Base-by-base conservation (phyloP, 2,888 invertebrate genomes). In the Timandra comae region DNA sequence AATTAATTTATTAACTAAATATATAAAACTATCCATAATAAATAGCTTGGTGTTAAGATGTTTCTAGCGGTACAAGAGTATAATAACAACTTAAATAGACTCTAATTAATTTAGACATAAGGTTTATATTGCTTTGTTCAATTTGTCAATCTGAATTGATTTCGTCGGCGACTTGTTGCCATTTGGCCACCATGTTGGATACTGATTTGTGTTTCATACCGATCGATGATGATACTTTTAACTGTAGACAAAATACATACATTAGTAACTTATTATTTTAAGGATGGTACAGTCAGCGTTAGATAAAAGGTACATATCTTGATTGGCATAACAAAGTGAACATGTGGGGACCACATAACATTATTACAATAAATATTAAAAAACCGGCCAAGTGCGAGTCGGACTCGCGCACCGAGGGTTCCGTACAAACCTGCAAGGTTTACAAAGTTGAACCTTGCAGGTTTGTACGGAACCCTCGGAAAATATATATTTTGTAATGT, bases 181-280 rank as follows among this genome's bases (percentile, higher is more conserved):
- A 91, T 50, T 91, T 91, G 7, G 89, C 89, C 1, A 91, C 91
- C 45, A 91, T 65, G 7, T 65, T 88, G 1, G 90, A 88, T 1
- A 91, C 89, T 0, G 89, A 86, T 56, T 89, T 90, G 61, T 90
- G 89, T 59, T 90, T 91, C 62, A 90, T 56, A 0, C 84, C 80
- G 35, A 84, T 66, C 1, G 79, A 75, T 0, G 78, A 48, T 0
- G 82, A 81, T 43, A 85, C 72, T 46, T 81, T 84, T 4, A 84
- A 75, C 84, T 82, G 72, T 0, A 63, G 68, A 33, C 33, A 36
- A 34, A 20, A 24, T 34, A 27, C 33, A 28, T 10, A 8, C 21
- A 24, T 30, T 32, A 28, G 24, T 27, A 7, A 8, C 19, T 24
- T 23, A 21, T 5, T n/a, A 12, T 2, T 3, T 6, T 24, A 27